phyloP scores from a whole-genome alignment of 2,113 vertebrate species.

The Nothoprocta pentlandii region DNA sequence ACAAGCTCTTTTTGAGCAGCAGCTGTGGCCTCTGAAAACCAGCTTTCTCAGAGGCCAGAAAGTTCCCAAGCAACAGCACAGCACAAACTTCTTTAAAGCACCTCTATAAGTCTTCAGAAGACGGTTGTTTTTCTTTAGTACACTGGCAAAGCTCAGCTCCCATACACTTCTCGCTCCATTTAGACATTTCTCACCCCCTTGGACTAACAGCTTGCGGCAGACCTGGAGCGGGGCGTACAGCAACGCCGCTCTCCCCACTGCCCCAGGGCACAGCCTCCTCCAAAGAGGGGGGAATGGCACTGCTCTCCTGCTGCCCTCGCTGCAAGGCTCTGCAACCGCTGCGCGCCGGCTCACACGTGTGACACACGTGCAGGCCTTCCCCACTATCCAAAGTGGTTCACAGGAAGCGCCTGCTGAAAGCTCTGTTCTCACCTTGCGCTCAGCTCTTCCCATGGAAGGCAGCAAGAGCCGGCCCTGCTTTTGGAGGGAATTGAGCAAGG shows the following conservation, averaged over 20 bases:
- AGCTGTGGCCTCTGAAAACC: background rate
- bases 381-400: background rate
- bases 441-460: background rate
- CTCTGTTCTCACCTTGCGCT: background rate
- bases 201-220: background rate
- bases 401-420: background rate
- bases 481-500: background rate
- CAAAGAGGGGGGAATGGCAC: background rate
- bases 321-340: background rate
- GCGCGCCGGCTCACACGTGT: no score
- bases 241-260: background rate
- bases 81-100: background rate
- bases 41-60: background rate
- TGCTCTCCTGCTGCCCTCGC: background rate
- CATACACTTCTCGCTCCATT: no score
- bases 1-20: background rate
- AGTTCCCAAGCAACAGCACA: background rate
- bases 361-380: background rate
- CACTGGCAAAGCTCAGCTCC: accelerated
- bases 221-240: background rate
- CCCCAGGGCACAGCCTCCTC: background rate
- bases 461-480: background rate
- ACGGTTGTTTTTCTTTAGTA: background rate
- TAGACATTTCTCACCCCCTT: background rate
- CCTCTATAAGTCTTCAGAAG: background rate